Evolutionary conservation across 2,888 invertebrate species (phyloP).

Genomic region (Folsomia candida): DNA sequence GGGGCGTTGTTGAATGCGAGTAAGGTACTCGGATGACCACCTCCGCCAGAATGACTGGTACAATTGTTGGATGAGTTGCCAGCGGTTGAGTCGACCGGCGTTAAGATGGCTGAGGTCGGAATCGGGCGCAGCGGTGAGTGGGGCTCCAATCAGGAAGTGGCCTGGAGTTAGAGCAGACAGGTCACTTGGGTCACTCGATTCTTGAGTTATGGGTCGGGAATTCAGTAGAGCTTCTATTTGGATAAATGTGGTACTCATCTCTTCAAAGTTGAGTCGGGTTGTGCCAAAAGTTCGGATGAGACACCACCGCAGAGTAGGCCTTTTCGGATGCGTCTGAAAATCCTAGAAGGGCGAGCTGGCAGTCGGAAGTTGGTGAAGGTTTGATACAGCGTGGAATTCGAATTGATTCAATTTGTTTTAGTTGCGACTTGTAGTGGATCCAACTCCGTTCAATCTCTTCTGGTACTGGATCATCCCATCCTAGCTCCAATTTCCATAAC

Average conservation of each 20-base stretch:
- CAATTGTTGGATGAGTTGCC: conserved; percentile 18
- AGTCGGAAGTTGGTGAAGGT: not conserved
- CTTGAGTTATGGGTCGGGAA: conserved; percentile 50
- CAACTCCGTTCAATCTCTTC: not conserved
- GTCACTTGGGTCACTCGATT: conserved; percentile 46
- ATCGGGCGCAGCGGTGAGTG: conserved; percentile 10
- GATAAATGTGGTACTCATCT: conserved; percentile 51
- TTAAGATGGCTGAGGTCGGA: not conserved
- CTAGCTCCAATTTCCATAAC: conserved; percentile 3
- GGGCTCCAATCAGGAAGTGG: no score
- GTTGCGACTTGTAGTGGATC: no score
- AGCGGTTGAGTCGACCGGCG: conserved; percentile 2
- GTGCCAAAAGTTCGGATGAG: conserved; percentile 50
- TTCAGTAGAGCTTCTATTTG: conserved; percentile 53
- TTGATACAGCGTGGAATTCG: not conserved
- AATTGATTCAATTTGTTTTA: not conserved
- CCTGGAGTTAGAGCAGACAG: no score
- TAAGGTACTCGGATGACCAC: conserved; percentile 24
- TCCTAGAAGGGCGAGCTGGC: conserved; percentile 33
- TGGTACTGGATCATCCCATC: conserved; percentile 13
- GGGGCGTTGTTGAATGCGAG: no score
- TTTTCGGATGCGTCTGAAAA: conserved; percentile 47
- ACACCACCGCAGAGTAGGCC: no score
- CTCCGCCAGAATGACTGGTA: conserved; percentile 27
- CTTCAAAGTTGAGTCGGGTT: conserved; percentile 50